A percentile compares a stretch with the other conserved stretches of the same genome.
These are phyloP conservation scores for Rotaria socialis DNA, from an alignment of 2,888 invertebrate genomes.

Conservation along the genomic window DNA sequence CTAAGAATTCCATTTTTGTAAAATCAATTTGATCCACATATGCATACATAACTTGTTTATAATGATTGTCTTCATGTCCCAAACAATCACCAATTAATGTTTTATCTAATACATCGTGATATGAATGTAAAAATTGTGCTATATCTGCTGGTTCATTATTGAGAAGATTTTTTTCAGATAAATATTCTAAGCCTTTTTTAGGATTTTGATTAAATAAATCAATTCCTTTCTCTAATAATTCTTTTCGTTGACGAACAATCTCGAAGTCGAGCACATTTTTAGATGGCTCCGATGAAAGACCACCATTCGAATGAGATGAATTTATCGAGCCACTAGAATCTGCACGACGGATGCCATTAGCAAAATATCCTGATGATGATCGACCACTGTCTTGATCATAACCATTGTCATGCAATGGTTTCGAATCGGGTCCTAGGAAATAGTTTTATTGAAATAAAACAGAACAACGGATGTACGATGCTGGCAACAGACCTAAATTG, in stretches of 20 bases:
- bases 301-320: constrained; percentile 65
- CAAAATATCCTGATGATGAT: not conserved
- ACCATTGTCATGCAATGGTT: not conserved
- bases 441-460: not conserved
- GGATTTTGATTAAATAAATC: constrained; percentile 91
- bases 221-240: constrained; percentile 98
- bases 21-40: constrained; percentile 94
- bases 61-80: constrained; percentile 82
- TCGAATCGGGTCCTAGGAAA: not conserved
- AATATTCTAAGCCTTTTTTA: constrained; percentile 81
- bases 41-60: constrained; percentile 81
- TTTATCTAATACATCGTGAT: constrained; percentile 88
- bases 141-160: constrained; percentile 78
- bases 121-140: constrained; percentile 82
- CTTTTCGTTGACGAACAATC: constrained; percentile 93
- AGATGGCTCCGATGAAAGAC: constrained; percentile 59
- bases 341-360: not conserved
- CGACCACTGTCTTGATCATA: constrained; percentile 12
- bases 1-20: constrained; percentile 65
- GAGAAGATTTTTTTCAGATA: constrained; percentile 84
- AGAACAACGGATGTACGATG: not conserved
- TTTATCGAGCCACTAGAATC: constrained; percentile 48
- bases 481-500: constrained; percentile 66
- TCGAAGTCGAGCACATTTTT: constrained; percentile 71
- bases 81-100: constrained; percentile 77